Conservation (phyloP, 2,113 vertebrate species). For the Bos taurus region ARS-UCD2.0 NC_037354.1:11791001-11791500, state of each 20-base stretch:
- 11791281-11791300: fast-evolving
- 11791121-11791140: neutral
- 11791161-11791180: neutral
- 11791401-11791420: neutral
- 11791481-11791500: neutral
- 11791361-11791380: neutral
- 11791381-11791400: neutral
- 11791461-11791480: neutral
- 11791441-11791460: neutral
- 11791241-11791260: neutral
- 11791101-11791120: neutral
- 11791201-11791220: neutral
- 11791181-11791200: neutral
- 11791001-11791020: neutral
- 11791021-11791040: neutral
- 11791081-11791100: neutral
- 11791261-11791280: neutral
- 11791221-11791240: neutral
- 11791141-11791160: neutral
- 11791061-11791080: neutral
- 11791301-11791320: neutral
- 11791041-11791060: neutral
- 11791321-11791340: neutral
- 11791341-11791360: neutral
- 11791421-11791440: neutral